phyloP scores from a whole-genome alignment of 2,888 invertebrate genomes.

The Ochropleura leucogaster region DNA sequence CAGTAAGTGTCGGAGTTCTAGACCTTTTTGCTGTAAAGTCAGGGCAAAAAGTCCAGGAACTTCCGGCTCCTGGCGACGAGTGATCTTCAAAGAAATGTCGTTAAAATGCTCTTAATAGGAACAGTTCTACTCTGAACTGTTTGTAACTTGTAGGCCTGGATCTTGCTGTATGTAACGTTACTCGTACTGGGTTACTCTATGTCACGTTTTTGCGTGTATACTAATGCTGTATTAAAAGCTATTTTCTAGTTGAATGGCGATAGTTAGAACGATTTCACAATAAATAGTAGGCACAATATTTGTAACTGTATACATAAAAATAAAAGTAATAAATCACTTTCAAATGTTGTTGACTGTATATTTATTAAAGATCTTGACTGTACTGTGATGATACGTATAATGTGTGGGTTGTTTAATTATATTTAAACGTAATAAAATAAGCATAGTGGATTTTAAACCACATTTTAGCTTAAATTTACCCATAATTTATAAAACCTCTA shows the following conservation, averaged over 20 bases:
- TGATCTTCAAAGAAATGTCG: constrained; percentile 51
- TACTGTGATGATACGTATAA: neutral
- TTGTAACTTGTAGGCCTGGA: constrained; percentile 23
- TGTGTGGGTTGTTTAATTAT: no score
- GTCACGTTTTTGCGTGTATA: neutral
- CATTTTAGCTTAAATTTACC: no score
- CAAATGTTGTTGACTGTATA: neutral
- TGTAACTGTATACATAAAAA: neutral
- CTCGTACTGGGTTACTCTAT: neutral
- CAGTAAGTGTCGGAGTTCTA: constrained; percentile 34
- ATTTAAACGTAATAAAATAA: no score
- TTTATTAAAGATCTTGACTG: neutral
- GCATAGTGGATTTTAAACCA: no score
- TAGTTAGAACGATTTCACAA: neutral
- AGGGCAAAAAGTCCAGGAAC: constrained; percentile 21
- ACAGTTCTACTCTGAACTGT: constrained; percentile 17
- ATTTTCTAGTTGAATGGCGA: neutral
- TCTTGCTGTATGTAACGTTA: no score
- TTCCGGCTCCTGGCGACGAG: constrained; percentile 32
- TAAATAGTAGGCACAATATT: neutral
- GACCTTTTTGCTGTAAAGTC: constrained; percentile 15
- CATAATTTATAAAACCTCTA: no score
- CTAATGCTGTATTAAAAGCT: neutral
- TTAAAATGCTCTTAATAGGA: constrained; percentile 46
- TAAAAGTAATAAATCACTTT: neutral